phyloP scores from a whole-genome alignment of 2,113 vertebrate species.

The Callionymus lyra region DNA sequence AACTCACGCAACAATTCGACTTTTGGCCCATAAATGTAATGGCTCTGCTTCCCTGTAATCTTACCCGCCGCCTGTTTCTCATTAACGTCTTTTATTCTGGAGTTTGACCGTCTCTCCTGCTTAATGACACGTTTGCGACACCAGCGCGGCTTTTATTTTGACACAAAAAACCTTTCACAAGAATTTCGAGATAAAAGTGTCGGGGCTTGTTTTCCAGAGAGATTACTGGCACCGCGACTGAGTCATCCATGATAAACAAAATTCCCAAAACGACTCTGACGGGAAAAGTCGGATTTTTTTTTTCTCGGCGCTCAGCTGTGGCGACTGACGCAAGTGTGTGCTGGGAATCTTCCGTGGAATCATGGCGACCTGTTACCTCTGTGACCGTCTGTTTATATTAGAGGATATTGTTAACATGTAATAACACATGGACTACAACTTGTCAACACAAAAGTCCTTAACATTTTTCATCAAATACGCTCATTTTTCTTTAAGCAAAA shows the following conservation, averaged over 20 bases:
- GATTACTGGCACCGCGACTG: slow-evolving; percentile 61
- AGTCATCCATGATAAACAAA: slow-evolving; percentile 59
- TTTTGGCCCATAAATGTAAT: slow-evolving; percentile 28
- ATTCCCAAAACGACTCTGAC: slow-evolving; percentile 37
- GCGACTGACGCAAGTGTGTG: too few species aligned
- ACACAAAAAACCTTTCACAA: slow-evolving; percentile 4
- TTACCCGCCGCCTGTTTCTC: slow-evolving; percentile 34
- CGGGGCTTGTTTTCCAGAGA: slow-evolving; percentile 31
- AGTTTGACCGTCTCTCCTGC: too few species aligned
- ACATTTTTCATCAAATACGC: too few species aligned
- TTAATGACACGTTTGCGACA: too few species aligned
- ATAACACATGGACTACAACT: too few species aligned
- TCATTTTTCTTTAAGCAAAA: too few species aligned
- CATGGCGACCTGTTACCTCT: too few species aligned
- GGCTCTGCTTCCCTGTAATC: slow-evolving; percentile 43
- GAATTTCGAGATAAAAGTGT: slow-evolving; percentile 15
- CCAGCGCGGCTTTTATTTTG: neutral
- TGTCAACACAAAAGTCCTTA: too few species aligned
- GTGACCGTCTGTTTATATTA: too few species aligned
- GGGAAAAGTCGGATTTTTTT: slow-evolving; percentile 61
- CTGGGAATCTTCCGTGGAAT: too few species aligned
- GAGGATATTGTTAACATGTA: too few species aligned
- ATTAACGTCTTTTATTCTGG: slow-evolving; percentile 28
- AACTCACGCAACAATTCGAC: slow-evolving; percentile 35
- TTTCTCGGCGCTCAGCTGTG: too few species aligned